Evolutionary conservation across 2,113 vertebrate genomes (phyloP).

Genomic region (Myotis davidii): DNA sequence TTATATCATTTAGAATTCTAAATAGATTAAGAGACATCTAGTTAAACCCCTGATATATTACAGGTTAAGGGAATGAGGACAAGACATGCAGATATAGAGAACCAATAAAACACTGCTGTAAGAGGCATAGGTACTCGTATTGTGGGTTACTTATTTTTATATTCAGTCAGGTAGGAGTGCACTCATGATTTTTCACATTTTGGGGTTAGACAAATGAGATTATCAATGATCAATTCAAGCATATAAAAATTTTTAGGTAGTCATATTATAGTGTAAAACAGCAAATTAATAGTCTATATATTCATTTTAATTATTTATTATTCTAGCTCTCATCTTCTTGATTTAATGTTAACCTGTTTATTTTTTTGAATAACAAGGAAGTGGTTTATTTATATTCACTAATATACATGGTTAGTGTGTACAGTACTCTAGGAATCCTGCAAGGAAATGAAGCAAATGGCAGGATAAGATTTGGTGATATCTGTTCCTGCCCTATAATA

Average conservation of each 20-base stretch:
- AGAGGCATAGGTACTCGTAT: rapidly evolving
- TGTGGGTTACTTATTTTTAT: neutral
- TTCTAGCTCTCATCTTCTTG: neutral
- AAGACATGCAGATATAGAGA: neutral
- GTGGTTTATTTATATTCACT: neutral
- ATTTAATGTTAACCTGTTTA: neutral
- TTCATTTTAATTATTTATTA: neutral
- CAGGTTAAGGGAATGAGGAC: neutral
- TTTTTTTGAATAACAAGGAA: neutral
- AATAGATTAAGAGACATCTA: neutral
- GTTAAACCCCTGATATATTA: neutral
- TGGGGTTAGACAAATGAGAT: neutral
- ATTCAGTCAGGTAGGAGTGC: neutral
- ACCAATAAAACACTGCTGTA: neutral
- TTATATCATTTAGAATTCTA: neutral
- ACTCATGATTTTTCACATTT: neutral
- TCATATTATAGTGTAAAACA: neutral
- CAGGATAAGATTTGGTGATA: neutral
- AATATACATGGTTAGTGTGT: neutral
- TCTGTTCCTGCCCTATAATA: neutral
- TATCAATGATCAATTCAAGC: neutral
- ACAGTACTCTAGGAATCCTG: neutral
- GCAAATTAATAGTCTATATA: neutral
- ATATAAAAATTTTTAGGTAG: neutral
- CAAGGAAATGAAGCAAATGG: neutral